Base-by-base conservation (phyloP, 2,888 invertebrate species). In the Oscheius myriophilus region DNA sequence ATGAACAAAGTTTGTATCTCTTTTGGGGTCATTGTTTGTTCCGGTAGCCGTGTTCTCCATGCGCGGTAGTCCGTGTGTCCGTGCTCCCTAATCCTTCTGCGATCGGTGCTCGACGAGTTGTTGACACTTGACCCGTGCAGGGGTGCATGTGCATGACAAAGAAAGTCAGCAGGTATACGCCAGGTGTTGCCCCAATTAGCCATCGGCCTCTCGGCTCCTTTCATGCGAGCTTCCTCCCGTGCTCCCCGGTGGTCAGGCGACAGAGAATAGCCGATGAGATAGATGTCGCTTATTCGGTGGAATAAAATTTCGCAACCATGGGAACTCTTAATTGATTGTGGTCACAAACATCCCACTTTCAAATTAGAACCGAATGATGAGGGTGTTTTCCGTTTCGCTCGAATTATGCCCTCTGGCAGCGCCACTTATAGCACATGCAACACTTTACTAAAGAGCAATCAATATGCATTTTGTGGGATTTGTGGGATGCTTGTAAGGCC, bases 61-160 rank as follows among this genome's bases (percentile, higher is more conserved):
- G n/a, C n/a, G n/a, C n/a, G n/a, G n/a, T n/a, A n/a, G n/a, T n/a
- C n/a, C n/a, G n/a, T 33, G 33, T 33, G 33, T 3, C 33, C 33
- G 4, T 33, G 33, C 33, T 33, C 33, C 33, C 33, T 33, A 33
- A 33, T 33, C 33, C 33, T 33, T 33, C 33, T 33, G 33, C 33
- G 33, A 33, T 33, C 33, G 33, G 33, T 33, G 45, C 26, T 21
- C 61, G 61, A 61, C 49, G 49, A 46, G 49, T 61, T 61, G 61
- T 61, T 61, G 61, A 61, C 61, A 49, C 61, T 61, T 61, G 61
- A 61, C 61, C 61, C 49, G 61, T 61, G 61, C 61, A 61, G 61
- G 21, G 61, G 33, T 49, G 61, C 61, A 61, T 61, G 61, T 61
- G 61, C 61, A 61, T 61, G 61, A 61, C 61, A 61, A 61, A 58